A percentile compares a stretch with the other conserved stretches of the same genome.
Evolutionary conservation across 2,888 invertebrate species (phyloP).

Genomic region (Malacosoma neustria): DNA sequence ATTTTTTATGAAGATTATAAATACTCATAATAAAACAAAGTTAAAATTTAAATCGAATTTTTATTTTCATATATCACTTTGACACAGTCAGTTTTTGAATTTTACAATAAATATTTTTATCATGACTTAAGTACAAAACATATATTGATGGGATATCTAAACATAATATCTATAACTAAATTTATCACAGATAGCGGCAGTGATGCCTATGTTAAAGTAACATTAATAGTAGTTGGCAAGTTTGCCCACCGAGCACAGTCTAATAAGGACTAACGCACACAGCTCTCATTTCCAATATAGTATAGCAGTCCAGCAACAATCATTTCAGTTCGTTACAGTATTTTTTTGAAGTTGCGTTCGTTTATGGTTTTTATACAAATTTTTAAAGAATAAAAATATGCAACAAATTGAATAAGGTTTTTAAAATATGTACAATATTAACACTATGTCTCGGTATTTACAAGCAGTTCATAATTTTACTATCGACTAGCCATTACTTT

Average conservation of each 20-base stretch:
- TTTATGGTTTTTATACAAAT: conserved; percentile 5
- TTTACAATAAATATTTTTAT: conserved; percentile 68
- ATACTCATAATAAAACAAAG: no score
- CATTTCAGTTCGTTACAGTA: conserved; percentile 4
- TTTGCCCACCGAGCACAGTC: conserved; percentile 58
- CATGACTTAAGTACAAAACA: conserved; percentile 57
- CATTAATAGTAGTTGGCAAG: conserved; percentile 54
- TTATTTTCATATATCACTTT: conserved; percentile 63
- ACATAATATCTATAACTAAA: conserved; percentile 47
- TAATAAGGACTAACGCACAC: conserved; percentile 43
- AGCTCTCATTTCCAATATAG: neutral
- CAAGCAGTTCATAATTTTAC: conserved; percentile 35
- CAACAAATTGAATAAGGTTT: conserved; percentile 14
- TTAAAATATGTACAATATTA: conserved; percentile 33
- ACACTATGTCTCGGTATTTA: conserved; percentile 29
- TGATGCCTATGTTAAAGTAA: conserved; percentile 47
- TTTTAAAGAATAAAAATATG: conserved; percentile 5
- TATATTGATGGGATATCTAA: conserved; percentile 48
- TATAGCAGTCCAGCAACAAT: conserved; percentile 8
- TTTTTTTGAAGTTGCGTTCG: conserved; percentile 18
- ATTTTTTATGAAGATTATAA: no score
- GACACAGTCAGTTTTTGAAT: conserved; percentile 47
- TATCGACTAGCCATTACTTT: conserved; percentile 64
- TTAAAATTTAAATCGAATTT: conserved; percentile 32
- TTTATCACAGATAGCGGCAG: conserved; percentile 70